Base-by-base conservation (phyloP, 1,140 invertebrate genomes). In the Drosophila funebris region DNA sequence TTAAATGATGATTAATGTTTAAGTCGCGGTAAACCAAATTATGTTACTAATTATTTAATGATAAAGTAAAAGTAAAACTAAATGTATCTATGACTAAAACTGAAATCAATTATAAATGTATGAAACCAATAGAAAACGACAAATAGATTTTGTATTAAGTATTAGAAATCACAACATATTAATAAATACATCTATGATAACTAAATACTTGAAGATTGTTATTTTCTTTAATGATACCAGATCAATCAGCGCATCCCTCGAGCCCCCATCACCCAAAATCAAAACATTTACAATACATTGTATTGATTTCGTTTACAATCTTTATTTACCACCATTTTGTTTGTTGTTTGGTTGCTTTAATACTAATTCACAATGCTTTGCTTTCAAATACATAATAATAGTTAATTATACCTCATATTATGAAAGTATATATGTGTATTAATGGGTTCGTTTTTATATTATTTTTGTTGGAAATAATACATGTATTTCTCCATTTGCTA, bases 311-410 rank as follows among this genome's bases (percentile, higher is more conserved):
- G 69, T 78, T 77, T 83, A 87, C 78, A 81, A 78, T 82, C 73
- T 85, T 85, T 85, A 87, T 87, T 87, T 81, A 78, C 83, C 71
- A 69, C 52, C 82, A 69, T 72, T 78, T 87, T 84, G 74, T 80
- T 82, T 87, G 74, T 71, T 73, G 68, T 83, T 76, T 74, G 64
- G 58, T 83, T 56, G 67, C 43, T 81, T 85, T 85, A 85, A 82
- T 87, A 87, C 82, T 85, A 85, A 87, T 85, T 85, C 82, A 85
- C 82, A 85, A 87, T 85, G 76, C 82, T 87, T 87, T 85, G 78
- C 63, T 87, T 74, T 87, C 74, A 82, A 85, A 85, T 85, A 85
- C 83, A 82, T 85, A 81, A 77, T 82, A 81, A 87, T 85, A 81
- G 75, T 75, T 81, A 72, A 72, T 85, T 71, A 87, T 85, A 81